Evolutionary conservation across 2,113 vertebrate genomes (phyloP), one percentile per base, ranked within the genome.

Genomic region (Mystacornis crossleyi): DNA sequence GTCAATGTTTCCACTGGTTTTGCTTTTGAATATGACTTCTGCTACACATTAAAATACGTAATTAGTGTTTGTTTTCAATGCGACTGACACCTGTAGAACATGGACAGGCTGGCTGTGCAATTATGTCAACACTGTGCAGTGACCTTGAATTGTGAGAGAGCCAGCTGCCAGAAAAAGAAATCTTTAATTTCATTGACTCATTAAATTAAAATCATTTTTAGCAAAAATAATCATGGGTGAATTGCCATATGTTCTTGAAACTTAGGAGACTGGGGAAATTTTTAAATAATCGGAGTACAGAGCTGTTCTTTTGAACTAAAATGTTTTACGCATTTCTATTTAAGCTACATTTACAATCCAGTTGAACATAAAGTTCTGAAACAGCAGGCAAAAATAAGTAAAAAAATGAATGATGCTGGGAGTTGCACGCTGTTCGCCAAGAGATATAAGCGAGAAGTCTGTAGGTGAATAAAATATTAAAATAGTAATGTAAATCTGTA

Each of bases 201-300:
- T 95, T 93, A 82, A 61, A 90, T 87, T 86, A 86, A 93, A 94
- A 21, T 86, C 7, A 71, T 94, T 96, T 91, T 93, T 64, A 93
- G 81, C 51, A 92, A 83, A 94, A 94, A 92, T 67, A 73, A 86
- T 78, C 15, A n/a, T 42, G 71, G 18, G 64, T 83, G 82, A 90
- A 90, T 94, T 47, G 64, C 90, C 72, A 67, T 86, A 93, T 92
- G 72, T n/a, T 96, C 89, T 90, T 82, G 33, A 61, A 82, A 83
- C 89, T 89, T 81, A 50, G 42, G 92, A 93, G n/a, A 51, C 60
- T 18, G 26, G 48, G 48, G 18, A 92, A 40, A 71, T 70, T 48
- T 94, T 77, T 57, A 88, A 88, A 96, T 71, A 71, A 86, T 34
- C 38, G 60, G 45, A 80, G 21, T 81, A 79, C 61, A 75, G 50